phyloP scores from a whole-genome alignment of 2,888 invertebrate genomes.

The Erebia ligea region DNA sequence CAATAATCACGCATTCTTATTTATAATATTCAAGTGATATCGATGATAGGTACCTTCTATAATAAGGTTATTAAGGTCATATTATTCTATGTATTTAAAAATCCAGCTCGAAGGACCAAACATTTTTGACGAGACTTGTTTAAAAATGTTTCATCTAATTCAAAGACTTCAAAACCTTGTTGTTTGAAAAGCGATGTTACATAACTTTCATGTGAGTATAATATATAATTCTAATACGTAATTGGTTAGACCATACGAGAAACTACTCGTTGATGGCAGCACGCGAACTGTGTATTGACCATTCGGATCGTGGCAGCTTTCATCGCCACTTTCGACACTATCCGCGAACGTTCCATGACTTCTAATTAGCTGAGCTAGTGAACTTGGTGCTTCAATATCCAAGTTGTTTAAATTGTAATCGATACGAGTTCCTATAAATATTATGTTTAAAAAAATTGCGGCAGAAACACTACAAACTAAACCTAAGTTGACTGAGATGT shows the following conservation, averaged over 20 bases:
- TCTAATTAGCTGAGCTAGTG: slow-evolving; percentile 60
- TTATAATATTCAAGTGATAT: too few relatives aligned
- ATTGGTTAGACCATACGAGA: slow-evolving; percentile 47
- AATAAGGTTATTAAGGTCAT: neutral
- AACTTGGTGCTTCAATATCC: slow-evolving; percentile 37
- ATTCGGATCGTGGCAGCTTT: slow-evolving; percentile 72
- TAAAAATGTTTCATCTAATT: neutral
- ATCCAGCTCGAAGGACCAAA: slow-evolving; percentile 14
- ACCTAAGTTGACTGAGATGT: neutral
- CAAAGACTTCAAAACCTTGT: neutral
- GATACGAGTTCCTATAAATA: neutral
- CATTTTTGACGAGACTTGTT: too few relatives aligned
- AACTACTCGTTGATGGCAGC: slow-evolving; percentile 47
- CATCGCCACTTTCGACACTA: slow-evolving; percentile 72
- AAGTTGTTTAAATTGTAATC: neutral
- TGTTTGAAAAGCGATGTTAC: slow-evolving; percentile 31
- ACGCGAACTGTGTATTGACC: slow-evolving; percentile 68
- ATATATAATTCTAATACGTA: slow-evolving; percentile 34
- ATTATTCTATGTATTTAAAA: neutral
- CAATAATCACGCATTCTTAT: too few relatives aligned
- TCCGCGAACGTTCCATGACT: slow-evolving; percentile 64
- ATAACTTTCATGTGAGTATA: slow-evolving; percentile 35
- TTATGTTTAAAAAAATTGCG: neutral
- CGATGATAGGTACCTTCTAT: too few relatives aligned
- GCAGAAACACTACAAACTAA: neutral